Evolutionary conservation across 2,797 vertebrate species (phyloP).

Genomic region (Lagodon rhomboides): DNA sequence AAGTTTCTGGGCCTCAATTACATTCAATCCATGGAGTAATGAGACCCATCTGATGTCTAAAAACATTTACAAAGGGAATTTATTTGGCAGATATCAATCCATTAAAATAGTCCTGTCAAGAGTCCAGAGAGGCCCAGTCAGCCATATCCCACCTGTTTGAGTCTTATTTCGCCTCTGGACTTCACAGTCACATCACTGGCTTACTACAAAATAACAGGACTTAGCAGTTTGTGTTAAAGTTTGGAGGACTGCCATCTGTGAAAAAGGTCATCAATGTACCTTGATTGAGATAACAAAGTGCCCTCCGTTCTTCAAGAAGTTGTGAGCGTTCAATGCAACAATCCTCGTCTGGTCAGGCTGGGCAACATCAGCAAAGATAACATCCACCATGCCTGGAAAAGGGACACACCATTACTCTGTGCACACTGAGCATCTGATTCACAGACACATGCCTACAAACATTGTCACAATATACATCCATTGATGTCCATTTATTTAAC

Average conservation of each 20-base stretch:
- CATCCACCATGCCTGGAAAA: constrained; percentile 93
- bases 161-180: background rate
- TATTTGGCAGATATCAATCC: background rate
- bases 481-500: no score
- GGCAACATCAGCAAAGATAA: constrained; percentile 95
- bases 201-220: background rate
- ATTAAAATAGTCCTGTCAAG: no score
- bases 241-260: no score
- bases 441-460: no score
- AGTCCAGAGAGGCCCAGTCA: background rate
- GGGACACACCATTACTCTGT: background rate
- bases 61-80: no score
- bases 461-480: no score
- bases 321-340: constrained; percentile 94
- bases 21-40: background rate
- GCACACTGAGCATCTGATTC: background rate
- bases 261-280: constrained; percentile 72
- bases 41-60: background rate
- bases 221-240: background rate
- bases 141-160: background rate
- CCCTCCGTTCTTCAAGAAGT: constrained; percentile 94
- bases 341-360: constrained; percentile 97
- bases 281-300: constrained; percentile 97
- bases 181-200: background rate
- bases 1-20: background rate